Base-by-base conservation (phyloP, 2,797 vertebrate genomes). In the Falco naumanni region DNA sequence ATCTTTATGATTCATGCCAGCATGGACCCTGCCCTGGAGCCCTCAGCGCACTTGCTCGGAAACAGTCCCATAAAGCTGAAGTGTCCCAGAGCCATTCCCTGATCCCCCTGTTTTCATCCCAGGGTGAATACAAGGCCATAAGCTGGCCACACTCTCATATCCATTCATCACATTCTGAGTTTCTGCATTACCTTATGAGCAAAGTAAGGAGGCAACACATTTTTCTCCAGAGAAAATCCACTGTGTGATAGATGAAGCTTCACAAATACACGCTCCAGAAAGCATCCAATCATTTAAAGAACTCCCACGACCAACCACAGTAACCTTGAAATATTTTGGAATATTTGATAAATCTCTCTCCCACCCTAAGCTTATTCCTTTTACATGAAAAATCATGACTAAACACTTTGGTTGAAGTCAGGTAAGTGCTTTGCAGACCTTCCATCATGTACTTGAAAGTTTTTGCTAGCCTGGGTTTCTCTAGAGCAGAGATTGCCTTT, bases 221-320 rank as follows among this genome's bases (percentile, higher is more conserved):
- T 95, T 95, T 93, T 94, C 82, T 93, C 74, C 66, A 82, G 70
- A 84, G 77, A 81, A 95, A 97, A 96, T 82, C 59, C 60, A 94
- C 80, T 21, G 28, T 74, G 57, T 96, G 94, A 96, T 89, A 95
- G 94, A 96, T 95, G 90, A 74, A 90, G 66, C 74, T 93, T 96
- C 93, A 96, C 48, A 91, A 90, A 90, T 92, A 28, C 90, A 92
- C 2, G 48, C 66, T 96, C 71, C 83, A 95, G 93, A 95, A 94
- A 90, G 51, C 83, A 96, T 94, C 85, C 90, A 95, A 96, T 95
- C 90, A 80, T 90, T 96, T 95, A 89, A 96, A 94, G 66, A 96
- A 84, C 91, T 95, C 88, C 74, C 64, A 92, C 7, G 0, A 77
- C 48, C 88, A 94, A 28, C 45, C 31, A 60, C 45, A 71, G 48